Evolutionary conservation across 2,113 vertebrate genomes (phyloP).

Genomic region (Trachemys scripta): DNA sequence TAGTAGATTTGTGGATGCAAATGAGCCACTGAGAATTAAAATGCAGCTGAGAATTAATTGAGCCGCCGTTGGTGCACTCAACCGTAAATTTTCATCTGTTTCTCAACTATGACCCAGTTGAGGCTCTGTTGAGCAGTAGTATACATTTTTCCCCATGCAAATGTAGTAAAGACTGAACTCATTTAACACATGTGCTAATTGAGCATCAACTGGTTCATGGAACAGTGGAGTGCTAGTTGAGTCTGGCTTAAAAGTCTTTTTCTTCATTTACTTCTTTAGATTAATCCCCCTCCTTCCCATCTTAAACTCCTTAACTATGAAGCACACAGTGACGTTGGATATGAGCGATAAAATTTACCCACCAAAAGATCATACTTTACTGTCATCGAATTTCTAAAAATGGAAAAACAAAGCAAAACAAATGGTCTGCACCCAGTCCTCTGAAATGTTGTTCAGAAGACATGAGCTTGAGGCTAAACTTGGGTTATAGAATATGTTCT

Average conservation of each 20-base stretch:
- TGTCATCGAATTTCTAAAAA: neutral
- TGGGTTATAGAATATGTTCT: neutral
- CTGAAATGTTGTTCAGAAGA: neutral
- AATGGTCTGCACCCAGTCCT: neutral
- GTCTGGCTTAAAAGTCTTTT: neutral
- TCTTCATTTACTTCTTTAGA: neutral
- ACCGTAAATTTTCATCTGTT: constrained; percentile 66
- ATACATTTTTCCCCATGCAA: constrained; percentile 39
- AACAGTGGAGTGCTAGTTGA: constrained; percentile 19
- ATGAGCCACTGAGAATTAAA: constrained; percentile 66
- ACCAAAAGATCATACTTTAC: neutral
- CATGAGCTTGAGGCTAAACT: neutral
- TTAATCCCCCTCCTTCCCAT: neutral
- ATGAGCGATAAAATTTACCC: neutral
- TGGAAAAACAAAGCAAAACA: neutral
- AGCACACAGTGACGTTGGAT: neutral
- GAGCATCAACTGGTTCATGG: constrained; percentile 59
- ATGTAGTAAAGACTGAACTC: constrained; percentile 17
- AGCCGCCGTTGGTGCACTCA: constrained; percentile 59
- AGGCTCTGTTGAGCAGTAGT: constrained; percentile 51
- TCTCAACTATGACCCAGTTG: constrained; percentile 69
- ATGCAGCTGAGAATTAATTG: constrained; percentile 67
- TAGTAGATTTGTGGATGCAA: constrained; percentile 48
- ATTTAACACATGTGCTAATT: constrained; percentile 67
- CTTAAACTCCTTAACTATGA: neutral